Evolutionary conservation across 1,140 invertebrate species (phyloP).

Genomic region (Brachionus rotundiformis): DNA sequence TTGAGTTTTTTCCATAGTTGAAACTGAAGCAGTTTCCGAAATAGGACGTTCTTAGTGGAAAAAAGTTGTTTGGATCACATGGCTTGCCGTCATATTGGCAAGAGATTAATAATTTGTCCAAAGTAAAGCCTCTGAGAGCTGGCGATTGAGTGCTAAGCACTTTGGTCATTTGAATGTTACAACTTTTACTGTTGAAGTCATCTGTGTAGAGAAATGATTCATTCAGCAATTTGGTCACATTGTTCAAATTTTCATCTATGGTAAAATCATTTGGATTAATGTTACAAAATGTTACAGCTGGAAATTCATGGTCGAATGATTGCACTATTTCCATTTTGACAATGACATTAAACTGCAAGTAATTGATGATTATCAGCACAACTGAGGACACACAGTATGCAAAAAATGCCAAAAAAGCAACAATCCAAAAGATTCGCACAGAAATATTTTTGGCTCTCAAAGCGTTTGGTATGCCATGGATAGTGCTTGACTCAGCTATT

Average conservation of each 20-base stretch:
- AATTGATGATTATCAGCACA: not conserved
- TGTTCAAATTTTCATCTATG: not conserved
- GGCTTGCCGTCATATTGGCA: conserved; percentile 2
- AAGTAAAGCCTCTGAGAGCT: not conserved
- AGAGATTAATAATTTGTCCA: not conserved
- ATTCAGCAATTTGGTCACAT: not conserved
- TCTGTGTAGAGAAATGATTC: not conserved
- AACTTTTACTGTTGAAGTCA: not conserved
- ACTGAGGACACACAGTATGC: not conserved
- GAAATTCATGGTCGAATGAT: conserved; percentile 5
- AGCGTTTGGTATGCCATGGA: not conserved
- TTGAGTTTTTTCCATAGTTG: conserved; percentile 37
- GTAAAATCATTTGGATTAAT: conserved; percentile 32
- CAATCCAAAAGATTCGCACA: conserved; percentile 14
- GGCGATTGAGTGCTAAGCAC: not conserved
- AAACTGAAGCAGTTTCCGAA: conserved; percentile 33
- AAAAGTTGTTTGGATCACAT: conserved; percentile 28
- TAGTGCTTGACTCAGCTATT: not conserved
- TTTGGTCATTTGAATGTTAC: not conserved
- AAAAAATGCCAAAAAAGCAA: not conserved
- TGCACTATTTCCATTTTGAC: not conserved
- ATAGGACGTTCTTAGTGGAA: not conserved
- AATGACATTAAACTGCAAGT: conserved; percentile 24
- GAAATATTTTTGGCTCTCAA: not conserved
- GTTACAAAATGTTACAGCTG: conserved; percentile 30